phyloP scores from a whole-genome alignment of 2,113 vertebrate genomes.

The Sander lucioperca region DNA sequence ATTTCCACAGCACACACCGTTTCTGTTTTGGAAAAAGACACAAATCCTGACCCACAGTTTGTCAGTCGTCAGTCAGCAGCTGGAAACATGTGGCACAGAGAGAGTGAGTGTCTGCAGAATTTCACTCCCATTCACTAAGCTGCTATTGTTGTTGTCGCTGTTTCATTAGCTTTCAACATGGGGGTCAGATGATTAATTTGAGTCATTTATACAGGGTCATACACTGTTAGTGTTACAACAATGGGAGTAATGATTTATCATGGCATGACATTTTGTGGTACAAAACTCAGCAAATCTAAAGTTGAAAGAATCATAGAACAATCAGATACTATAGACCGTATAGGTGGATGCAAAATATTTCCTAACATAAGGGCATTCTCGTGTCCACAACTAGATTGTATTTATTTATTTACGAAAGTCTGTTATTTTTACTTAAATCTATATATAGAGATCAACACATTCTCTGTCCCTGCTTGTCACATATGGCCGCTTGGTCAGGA shows the following conservation, averaged over 20 bases:
- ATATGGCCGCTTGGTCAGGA: too few species aligned
- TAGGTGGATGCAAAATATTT: not conserved
- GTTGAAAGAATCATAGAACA: not conserved
- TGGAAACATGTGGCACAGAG: slow-evolving; percentile 31
- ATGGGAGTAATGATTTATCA: too few species aligned
- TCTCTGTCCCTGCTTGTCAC: too few species aligned
- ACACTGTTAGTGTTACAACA: not conserved
- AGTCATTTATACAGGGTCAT: not conserved
- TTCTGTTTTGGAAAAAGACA: slow-evolving; percentile 32
- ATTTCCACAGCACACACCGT: slow-evolving; percentile 56
- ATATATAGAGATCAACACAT: too few species aligned
- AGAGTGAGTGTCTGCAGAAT: slow-evolving; percentile 1
- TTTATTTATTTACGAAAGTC: not conserved
- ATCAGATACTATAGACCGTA: too few species aligned
- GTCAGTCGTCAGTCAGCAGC: slow-evolving; percentile 22
- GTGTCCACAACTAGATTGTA: not conserved
- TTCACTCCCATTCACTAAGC: slow-evolving; percentile 19
- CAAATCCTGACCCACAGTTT: not conserved
- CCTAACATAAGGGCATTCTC: not conserved
- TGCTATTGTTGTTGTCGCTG: slow-evolving; percentile 1
- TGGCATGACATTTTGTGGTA: not conserved
- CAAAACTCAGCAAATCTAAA: not conserved
- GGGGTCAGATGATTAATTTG: not conserved
- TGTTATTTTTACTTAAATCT: not conserved
- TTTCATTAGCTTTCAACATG: not conserved